Evolutionary conservation across 35 echinoderm and acorn worm species (phyloP), one percentile per base, ranked within the genome.

Genomic region (Eucidaris tribuloides): DNA sequence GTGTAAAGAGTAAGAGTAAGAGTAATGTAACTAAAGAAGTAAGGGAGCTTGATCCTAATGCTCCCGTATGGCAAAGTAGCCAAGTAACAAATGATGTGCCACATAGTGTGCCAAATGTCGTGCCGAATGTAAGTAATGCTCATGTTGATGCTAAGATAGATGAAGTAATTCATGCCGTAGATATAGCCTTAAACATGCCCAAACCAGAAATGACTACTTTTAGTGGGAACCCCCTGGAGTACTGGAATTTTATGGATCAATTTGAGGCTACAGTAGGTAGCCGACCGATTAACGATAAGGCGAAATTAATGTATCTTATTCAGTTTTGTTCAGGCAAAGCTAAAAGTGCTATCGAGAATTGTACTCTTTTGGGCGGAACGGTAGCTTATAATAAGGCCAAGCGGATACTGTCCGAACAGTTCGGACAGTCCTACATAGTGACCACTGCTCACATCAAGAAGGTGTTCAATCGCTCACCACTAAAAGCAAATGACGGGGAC

Each of bases 401-500:
- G 41, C 1, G 55, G 35, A 70, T 85, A n/a, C 39, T 72, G 27
- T 42, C 52, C 5, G 43, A 74, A 35, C 62, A 74, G 27, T 72
- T 46, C 23, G 81, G 81, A 4, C 58, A 84, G 20, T 28, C 81
- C 3, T 45, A 84, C 50, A 3, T 14, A 4, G 25, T 76, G 31
- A 23, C 62, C 34, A 19, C 50, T 34, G n/a, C n/a, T n/a, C n/a
- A n/a, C n/a, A n/a, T n/a, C n/a, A n/a, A n/a, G n/a, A n/a, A n/a
- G n/a, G n/a, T 84, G 6, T 4, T 84, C 0, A 46, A 79, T 57
- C 40, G 84, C 14, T 45, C 1, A 34, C 84, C 45, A 30, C 58
- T 87, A 4, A 87, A 79, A 33, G 50, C 71, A 36, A 87, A 86
- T 63, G 84, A 87, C 60, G 84, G 84, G 13, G 6, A 56, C 14